Base-by-base conservation (phyloP, 2,113 vertebrate species). In the Oenanthe melanoleuca region DNA sequence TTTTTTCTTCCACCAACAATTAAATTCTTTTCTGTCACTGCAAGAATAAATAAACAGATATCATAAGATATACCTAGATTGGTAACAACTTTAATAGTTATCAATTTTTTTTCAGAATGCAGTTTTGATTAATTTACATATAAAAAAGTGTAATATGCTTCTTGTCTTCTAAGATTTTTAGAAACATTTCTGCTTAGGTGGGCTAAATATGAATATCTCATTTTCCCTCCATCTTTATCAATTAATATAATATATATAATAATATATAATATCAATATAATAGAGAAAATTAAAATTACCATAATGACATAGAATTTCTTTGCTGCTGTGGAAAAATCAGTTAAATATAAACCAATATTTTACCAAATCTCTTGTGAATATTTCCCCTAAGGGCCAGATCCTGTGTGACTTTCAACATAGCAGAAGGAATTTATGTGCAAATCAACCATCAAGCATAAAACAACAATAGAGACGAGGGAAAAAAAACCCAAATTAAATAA, bases 361-460 rank as follows among this genome's bases (percentile, higher is more conserved):
- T 64, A 59, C 37, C 53, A 91, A 93, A 93, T 93, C 93, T 50
- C 91, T 93, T 78, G 84, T 65, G 83, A 92, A 37, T 92, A 86
- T 89, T 95, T 71, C 31, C 94, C 92, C 91, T 88, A 44, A 91
- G 92, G 96, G 73, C 13, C 57, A 1, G 77, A 84, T 93, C 89
- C 65, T 1, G n/a, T 86, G 69, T 91, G 91, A 93, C 77, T 96
- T 93, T 93, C 95, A 97, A 88, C 80, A 90, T 8, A 94, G 92
- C 96, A 95, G 94, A 97, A 96, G 40, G 82, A 96, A 96, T 95
- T 97, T 93, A 93, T 95, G 72, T 78, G 91, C 65, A 93, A 94
- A 96, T 96, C 95, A 94, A 85, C 85, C 85, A 75, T 92, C 94
- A 95, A 92, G 86, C 92, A 95, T 50, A 95, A 96, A 94, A 73